Percentiles rank a stretch among this genome's conserved stretches.
phyloP scores from a whole-genome alignment of 2,113 vertebrate species.

The Irena cyanogastra region DNA sequence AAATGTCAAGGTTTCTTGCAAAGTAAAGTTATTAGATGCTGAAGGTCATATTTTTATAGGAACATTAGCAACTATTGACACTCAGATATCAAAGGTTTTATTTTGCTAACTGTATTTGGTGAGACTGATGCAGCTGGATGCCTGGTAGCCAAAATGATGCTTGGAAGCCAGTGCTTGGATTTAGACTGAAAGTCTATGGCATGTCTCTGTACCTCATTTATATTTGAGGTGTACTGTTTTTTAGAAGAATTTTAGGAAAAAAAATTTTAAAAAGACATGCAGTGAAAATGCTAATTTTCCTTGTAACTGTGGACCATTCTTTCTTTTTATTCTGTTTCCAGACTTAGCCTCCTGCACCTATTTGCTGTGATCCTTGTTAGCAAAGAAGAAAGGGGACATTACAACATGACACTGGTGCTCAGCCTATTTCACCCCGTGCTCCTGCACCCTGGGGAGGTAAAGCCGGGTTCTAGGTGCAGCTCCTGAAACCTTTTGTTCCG shows the following conservation, averaged over 20 bases:
- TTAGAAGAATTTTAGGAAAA: background rate
- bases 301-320: background rate
- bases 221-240: background rate
- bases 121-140: background rate
- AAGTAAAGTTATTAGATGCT: background rate
- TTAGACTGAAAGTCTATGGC: background rate
- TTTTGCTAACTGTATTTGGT: background rate
- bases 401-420: background rate
- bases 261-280: rapidly evolving
- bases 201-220: background rate
- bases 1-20: background rate
- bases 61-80: background rate
- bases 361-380: background rate
- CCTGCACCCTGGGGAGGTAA: background rate
- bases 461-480: too few relatives aligned
- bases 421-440: background rate
- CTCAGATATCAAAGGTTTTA: background rate
- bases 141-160: background rate
- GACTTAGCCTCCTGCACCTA: background rate
- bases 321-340: background rate
- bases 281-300: background rate
- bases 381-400: background rate
- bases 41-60: background rate
- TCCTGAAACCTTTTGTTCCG: too few relatives aligned
- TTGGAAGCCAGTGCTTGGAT: background rate